Base-by-base conservation (phyloP, 2,113 vertebrate species). In the Potamarius usumacintae region DNA sequence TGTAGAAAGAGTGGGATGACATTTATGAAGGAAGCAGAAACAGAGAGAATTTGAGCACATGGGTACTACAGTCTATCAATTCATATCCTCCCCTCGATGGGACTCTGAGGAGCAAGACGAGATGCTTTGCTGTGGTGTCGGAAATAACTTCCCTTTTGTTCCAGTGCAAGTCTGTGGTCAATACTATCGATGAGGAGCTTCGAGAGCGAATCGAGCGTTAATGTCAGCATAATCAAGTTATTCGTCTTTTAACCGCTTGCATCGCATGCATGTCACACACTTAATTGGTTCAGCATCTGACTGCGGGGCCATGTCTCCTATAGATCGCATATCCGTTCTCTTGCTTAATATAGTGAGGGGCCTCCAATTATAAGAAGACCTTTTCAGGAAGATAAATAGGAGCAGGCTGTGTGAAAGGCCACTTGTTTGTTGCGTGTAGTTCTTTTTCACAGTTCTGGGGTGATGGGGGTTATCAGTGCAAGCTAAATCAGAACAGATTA, bases 401-500 rank as follows among this genome's bases (percentile, higher is more conserved):
- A 87, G 87, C 89, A 86, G 6, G 72, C 74, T 62, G 86, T 85
- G 65, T 55, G 72, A 86, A 91, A 85, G 76, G 53, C 53, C 78
- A 86, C 88, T 90, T 91, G 89, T 85, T 90, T 78, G 48, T 7
- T 74, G 77, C 58, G 80, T 81, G 67, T 30, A 58, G 71, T 74
- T 12, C n/a, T 60, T 85, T 42, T 62, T 89, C 88, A 77, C 85
- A 71, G 67, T 55, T 0, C 53, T 48, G 53, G 82, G 4, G 89
- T 90, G 30, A 8, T 80, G 79, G 87, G 89, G 84, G 89, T 91
- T 94, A 93, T 95, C 94, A 91, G 91, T 94, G 92, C 30, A 65
- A 78, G 89, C 81, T 87, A 93, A 95, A 95, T 94, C 89, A 91
- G 88, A 95, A 95, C 94, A 92, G 94, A 95, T 95, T 90, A 78